These are phyloP conservation scores for Petrocephalus microphthalmus DNA, from an alignment of 2,113 vertebrate species.

Conservation along the genomic window DNA sequence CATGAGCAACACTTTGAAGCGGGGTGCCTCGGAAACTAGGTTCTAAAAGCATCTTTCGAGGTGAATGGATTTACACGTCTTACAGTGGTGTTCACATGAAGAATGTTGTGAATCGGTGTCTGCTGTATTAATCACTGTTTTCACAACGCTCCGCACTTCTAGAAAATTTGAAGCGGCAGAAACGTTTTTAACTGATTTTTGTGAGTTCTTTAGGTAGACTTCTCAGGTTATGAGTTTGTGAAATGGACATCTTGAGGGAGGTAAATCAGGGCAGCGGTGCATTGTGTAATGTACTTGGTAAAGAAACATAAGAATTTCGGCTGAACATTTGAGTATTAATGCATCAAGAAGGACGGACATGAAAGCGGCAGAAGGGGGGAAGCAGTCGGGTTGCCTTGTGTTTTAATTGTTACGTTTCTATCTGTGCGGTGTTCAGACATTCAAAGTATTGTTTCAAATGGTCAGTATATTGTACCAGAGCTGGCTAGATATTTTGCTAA, in stretches of 20 bases:
- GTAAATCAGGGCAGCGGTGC: background rate
- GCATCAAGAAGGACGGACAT: background rate
- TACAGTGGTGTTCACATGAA: background rate
- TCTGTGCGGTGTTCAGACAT: constrained; percentile 27
- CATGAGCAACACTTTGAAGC: constrained; percentile 82
- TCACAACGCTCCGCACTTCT: background rate
- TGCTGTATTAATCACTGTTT: background rate
- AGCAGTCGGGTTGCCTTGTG: constrained; percentile 14
- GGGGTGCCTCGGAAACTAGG: constrained; percentile 89
- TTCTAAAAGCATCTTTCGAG: constrained; percentile 63
- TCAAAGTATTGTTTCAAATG: constrained; percentile 23
- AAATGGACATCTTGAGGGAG: background rate
- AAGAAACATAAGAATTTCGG: background rate
- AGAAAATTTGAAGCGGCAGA: background rate
- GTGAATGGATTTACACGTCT: background rate
- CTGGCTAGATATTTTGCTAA: constrained; percentile 42
- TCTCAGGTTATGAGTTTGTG: background rate
- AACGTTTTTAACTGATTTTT: background rate
- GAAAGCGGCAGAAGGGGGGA: background rate
- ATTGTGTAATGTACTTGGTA: background rate
- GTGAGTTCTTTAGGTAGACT: background rate
- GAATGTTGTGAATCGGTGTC: background rate
- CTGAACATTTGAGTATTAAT: background rate
- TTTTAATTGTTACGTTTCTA: constrained; percentile 25
- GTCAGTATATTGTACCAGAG: constrained; percentile 36